Evolutionary conservation across 1,140 invertebrate genomes (phyloP).

Genomic region (Trissolcus basalis): DNA sequence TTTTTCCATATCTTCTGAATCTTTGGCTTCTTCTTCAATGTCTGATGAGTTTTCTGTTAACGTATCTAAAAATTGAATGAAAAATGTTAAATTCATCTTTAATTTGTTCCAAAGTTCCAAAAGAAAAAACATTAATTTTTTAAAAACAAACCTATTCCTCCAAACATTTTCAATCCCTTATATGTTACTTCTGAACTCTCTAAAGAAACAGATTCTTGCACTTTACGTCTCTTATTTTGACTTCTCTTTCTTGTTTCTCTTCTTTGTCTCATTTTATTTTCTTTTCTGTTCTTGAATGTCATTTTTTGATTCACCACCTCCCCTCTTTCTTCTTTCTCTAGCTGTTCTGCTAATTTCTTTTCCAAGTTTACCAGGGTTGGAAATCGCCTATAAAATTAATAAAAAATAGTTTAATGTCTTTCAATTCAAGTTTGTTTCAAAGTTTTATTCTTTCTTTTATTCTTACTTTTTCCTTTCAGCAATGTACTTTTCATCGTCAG

Average conservation of each 20-base stretch:
- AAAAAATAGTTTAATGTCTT: not conserved
- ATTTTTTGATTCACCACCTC: conserved; percentile 78
- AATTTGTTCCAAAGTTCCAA: not conserved
- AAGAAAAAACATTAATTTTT: not conserved
- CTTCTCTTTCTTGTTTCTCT: conserved; percentile 43
- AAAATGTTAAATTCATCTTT: not conserved
- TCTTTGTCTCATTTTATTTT: conserved; percentile 14
- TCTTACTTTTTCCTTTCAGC: conserved; percentile 83
- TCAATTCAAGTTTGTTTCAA: not conserved
- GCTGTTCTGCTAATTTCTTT: conserved; percentile 78
- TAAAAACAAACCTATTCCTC: conserved; percentile 64
- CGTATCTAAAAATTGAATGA: conserved; percentile 11
- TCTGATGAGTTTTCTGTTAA: conserved; percentile 2
- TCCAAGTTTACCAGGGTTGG: conserved; percentile 85
- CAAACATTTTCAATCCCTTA: conserved; percentile 64
- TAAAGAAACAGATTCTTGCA: not conserved
- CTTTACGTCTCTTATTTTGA: conserved; percentile 6
- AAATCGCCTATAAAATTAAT: conserved; percentile 73
- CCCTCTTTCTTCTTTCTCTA: conserved; percentile 82
- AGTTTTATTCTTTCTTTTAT: conserved; percentile 1
- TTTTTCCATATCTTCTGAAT: conserved; percentile 2
- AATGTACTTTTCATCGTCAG: conserved; percentile 89
- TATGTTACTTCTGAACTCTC: conserved; percentile 24
- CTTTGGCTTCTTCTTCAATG: conserved; percentile 8
- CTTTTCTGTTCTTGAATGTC: conserved; percentile 6